Evolutionary conservation across 30 jellyfish, hydroid and myxozoan species (phyloP).

Genomic region (Catostylus mosaicus): DNA sequence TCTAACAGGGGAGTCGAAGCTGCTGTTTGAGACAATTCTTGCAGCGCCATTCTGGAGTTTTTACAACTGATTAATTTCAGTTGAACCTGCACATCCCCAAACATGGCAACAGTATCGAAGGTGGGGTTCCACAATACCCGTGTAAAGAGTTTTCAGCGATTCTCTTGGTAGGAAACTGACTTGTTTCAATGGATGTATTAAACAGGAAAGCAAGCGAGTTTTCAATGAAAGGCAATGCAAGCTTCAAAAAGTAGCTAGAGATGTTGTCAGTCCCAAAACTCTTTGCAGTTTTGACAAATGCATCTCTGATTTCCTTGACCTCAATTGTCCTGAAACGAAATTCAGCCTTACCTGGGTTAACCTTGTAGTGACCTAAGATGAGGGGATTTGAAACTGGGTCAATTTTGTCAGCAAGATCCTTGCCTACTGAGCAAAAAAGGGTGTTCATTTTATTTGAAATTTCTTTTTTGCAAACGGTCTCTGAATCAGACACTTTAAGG

Average conservation of each 20-base stretch:
- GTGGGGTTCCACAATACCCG: too few species aligned
- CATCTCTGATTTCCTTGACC: too few species aligned
- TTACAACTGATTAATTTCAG: too few species aligned
- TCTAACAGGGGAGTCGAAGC: too few species aligned
- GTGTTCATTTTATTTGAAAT: conserved; percentile 32
- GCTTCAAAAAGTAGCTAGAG: conserved; percentile 23
- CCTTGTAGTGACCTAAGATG: conserved; percentile 36
- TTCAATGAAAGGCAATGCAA: too few species aligned
- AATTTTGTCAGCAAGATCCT: conserved; percentile 32
- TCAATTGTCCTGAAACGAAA: conserved; percentile 9
- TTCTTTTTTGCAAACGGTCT: conserved; percentile 18
- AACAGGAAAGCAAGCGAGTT: conserved; percentile 36
- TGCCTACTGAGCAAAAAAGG: conserved; percentile 19
- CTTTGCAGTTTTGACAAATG: conserved; percentile 22
- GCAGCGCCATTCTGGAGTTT: too few species aligned
- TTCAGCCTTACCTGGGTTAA: conserved; percentile 14
- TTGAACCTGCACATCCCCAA: too few species aligned
- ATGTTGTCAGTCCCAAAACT: conserved; percentile 39
- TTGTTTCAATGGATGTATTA: conserved; percentile 16
- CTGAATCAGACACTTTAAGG: conserved; percentile 19
- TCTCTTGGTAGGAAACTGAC: too few species aligned
- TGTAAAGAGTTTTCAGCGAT: too few species aligned
- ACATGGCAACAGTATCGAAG: too few species aligned
- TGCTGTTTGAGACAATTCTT: too few species aligned
- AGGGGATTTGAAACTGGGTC: conserved; percentile 51